Percentiles rank a stretch among this genome's conserved stretches.
phyloP scores from a whole-genome alignment of 2,888 invertebrate genomes.

The Rhodophaea formosa region DNA sequence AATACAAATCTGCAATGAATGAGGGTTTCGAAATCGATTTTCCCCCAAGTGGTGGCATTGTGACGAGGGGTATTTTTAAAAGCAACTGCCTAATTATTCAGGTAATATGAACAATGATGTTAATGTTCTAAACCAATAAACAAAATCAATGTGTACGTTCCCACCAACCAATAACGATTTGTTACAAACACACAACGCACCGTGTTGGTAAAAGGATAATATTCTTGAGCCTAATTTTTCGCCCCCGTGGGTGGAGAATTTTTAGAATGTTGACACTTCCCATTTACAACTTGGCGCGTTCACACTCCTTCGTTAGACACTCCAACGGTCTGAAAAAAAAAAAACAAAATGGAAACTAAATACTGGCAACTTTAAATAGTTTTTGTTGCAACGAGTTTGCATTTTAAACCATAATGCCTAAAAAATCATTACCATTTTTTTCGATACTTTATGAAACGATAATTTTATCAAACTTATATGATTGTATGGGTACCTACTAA shows the following conservation, averaged over 20 bases:
- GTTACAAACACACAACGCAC: not conserved
- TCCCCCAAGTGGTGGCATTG: too few species aligned
- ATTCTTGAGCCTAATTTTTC: slow-evolving; percentile 8
- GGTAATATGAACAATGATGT: too few species aligned
- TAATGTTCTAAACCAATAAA: not conserved
- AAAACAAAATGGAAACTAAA: not conserved
- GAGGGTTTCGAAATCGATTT: too few species aligned
- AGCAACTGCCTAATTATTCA: too few species aligned
- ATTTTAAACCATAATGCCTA: too few species aligned
- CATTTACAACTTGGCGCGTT: slow-evolving; percentile 9
- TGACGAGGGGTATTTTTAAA: too few species aligned
- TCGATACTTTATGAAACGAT: too few species aligned
- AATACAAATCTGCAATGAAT: too few species aligned
- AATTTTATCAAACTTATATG: too few species aligned
- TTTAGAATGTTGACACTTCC: slow-evolving; percentile 12
- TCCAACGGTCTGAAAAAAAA: not conserved
- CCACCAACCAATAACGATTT: slow-evolving; percentile 12
- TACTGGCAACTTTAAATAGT: not conserved
- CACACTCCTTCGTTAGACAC: slow-evolving; percentile 16
- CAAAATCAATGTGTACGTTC: not conserved
- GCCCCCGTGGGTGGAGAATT: slow-evolving; percentile 15
- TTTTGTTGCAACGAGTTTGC: not conserved
- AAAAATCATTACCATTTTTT: too few species aligned
- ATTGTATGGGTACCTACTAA: too few species aligned
- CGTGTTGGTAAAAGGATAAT: slow-evolving; percentile 7